Percentiles rank a stretch among this genome's conserved stretches.
Conservation (phyloP, 2,797 vertebrate species). For the Limnodromus scolopaceus region DNA sequence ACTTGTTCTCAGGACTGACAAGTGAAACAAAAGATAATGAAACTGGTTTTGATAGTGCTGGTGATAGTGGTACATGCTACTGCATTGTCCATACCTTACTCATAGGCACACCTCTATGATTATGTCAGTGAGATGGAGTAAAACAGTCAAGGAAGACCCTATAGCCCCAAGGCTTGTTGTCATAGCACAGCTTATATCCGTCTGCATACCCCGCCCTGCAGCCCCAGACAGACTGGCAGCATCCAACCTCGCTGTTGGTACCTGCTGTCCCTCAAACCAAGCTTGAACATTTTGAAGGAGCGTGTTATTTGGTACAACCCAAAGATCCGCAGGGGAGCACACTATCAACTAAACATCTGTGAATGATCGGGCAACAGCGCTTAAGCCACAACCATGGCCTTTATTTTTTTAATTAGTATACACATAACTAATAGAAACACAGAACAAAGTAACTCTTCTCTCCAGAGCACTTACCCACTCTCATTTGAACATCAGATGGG, state of each 20-base stretch:
- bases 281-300: background rate
- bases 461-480: background rate
- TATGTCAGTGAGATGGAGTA: background rate
- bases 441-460: background rate
- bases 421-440: background rate
- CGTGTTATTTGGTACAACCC: background rate
- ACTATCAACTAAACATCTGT: rapidly evolving
- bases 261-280: background rate
- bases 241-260: background rate
- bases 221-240: background rate
- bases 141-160: background rate
- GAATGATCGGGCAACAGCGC: background rate
- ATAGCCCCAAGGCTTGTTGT: rapidly evolving
- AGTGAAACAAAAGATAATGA: background rate
- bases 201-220: background rate
- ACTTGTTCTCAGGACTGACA: background rate
- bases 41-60: background rate
- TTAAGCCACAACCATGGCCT: background rate
- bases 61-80: background rate
- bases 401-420: background rate
- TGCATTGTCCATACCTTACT: background rate
- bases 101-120: rapidly evolving
- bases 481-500: background rate
- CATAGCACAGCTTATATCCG: background rate
- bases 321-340: background rate